These are phyloP conservation scores for Poecile atricapillus DNA, from an alignment of 2,113 vertebrate genomes.

Conservation along the genomic window DNA sequence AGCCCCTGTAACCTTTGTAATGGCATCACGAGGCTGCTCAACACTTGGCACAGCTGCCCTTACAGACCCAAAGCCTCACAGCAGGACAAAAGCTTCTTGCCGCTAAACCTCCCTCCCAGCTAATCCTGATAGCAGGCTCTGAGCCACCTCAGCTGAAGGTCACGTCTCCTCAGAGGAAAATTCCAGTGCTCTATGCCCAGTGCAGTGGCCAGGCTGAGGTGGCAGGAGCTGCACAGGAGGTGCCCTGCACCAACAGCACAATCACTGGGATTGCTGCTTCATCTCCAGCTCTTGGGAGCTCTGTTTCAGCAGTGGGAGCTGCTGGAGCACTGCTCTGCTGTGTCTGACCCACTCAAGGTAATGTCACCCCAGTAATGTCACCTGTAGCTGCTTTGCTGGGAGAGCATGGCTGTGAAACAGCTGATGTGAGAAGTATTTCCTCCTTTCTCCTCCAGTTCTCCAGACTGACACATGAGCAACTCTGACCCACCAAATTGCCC, in stretches of 20 bases:
- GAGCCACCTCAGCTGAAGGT: constrained; percentile 40
- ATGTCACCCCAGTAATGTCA: neutral
- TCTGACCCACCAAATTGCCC: neutral
- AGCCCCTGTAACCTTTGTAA: neutral
- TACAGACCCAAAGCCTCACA: constrained; percentile 12
- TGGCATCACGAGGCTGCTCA: constrained; percentile 36
- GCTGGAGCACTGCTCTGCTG: neutral
- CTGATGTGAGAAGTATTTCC: neutral
- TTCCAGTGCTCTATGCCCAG: constrained; percentile 13
- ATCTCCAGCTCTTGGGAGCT: neutral
- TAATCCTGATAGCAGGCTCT: constrained; percentile 12
- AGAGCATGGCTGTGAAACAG: neutral
- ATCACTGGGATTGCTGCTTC: neutral
- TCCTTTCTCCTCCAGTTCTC: neutral
- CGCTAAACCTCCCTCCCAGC: neutral
- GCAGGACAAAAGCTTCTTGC: constrained; percentile 19
- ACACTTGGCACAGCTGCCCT: neutral
- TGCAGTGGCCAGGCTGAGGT: neutral
- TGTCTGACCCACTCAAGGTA: neutral
- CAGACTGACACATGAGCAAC: neutral
- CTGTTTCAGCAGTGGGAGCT: neutral
- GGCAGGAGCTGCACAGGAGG: neutral
- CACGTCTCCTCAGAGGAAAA: constrained; percentile 39
- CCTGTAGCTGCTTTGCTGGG: neutral
- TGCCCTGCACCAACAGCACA: neutral